Base-by-base conservation (phyloP, 1,140 invertebrate species). In the Ceratitis capitata region DNA sequence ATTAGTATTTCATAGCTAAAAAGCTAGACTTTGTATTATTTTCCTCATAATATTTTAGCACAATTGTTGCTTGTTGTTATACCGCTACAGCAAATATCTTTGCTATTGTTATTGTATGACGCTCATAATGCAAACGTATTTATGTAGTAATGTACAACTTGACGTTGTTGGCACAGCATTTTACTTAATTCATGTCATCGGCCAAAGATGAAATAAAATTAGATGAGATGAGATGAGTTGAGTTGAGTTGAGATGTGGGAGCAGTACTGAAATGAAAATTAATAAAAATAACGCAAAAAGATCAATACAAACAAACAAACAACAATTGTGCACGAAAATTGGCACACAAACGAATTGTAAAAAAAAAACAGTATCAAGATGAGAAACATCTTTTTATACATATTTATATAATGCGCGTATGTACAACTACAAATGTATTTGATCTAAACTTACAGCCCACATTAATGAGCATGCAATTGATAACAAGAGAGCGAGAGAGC, bases 151-250 rank as follows among this genome's bases (percentile, higher is more conserved):
- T 45, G 35, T 78, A n/a, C n/a, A 7, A n/a, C n/a, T 78, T 47
- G 32, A 39, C 61, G 61, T 35, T 78, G 69, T 78, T 45, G 69
- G 69, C 69, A 78, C 32, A 35, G 39, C 61, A 69, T 35, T 69
- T 69, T 39, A 69, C 29, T 69, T 69, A 35, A 69, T 78, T 78
- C 39, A 32, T 78, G 69, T 78, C 69, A 78, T 78, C 69, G 69
- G 69, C 35, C 35, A 78, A 78, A 42, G 69, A 78, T 78, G 39
- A 78, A 78, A 78, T 26, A 39, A 45, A 45, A 78, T 47, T n/a
- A n/a, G n/a, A n/a, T n/a, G n/a, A n/a, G n/a, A n/a, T n/a, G n/a
- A n/a, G n/a, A n/a, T n/a, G n/a, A n/a, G n/a, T n/a, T n/a, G n/a
- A n/a, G n/a, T n/a, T n/a, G 69, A n/a, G 51, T 56, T n/a, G n/a